Evolutionary conservation across 2,113 vertebrate genomes (phyloP).

Genomic region (Neotragus moschatus): DNA sequence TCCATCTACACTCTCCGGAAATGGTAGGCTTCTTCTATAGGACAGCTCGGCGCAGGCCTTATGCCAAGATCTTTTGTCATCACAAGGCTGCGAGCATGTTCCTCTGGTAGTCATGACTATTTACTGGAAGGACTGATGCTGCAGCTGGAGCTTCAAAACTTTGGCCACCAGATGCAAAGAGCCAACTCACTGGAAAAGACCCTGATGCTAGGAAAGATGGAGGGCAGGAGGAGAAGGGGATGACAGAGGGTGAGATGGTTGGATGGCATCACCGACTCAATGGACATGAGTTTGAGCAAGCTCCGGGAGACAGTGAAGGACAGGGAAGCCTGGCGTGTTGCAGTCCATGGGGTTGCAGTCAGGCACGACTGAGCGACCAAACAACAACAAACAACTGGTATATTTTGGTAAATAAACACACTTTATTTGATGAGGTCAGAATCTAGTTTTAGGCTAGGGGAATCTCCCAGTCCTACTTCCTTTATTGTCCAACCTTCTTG

Average conservation of each 20-base stretch:
- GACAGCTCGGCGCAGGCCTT: neutral
- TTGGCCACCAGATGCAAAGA: neutral
- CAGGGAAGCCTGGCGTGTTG: neutral
- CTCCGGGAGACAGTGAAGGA: neutral
- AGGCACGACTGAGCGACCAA: accelerated
- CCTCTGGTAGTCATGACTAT: neutral
- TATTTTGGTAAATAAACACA: too few species aligned
- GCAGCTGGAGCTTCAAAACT: neutral
- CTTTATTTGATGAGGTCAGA: neutral
- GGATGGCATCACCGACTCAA: neutral
- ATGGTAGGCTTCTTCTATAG: neutral
- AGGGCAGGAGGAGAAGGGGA: neutral
- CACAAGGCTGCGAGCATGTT: neutral
- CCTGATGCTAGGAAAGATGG: neutral
- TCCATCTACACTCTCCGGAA: neutral
- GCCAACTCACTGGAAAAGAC: neutral
- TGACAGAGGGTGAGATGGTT: neutral
- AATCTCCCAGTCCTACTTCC: neutral
- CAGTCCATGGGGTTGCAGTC: neutral
- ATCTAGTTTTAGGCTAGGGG: neutral
- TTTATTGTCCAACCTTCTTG: neutral
- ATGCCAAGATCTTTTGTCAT: neutral
- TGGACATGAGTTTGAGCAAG: neutral
- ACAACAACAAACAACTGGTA: neutral
- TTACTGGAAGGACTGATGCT: neutral